Conservation (phyloP, 2,797 vertebrate species). For the Rhynchotus rufescens region DNA sequence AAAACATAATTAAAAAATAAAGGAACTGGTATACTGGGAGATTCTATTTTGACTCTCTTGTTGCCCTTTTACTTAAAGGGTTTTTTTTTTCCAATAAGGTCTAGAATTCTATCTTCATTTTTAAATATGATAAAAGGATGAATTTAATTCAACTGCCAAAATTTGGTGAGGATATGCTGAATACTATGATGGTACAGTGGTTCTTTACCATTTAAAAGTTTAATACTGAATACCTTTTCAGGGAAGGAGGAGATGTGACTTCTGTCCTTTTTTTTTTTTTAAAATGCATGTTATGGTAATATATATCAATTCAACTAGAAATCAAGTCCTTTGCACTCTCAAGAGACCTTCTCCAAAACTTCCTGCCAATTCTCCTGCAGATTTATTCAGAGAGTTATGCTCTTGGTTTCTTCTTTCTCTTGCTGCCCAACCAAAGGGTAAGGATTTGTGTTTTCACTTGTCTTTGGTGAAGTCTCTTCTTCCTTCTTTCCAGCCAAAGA, state of each 20-base stretch:
- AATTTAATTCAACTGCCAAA: background rate
- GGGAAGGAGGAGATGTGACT: background rate
- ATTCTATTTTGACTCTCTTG: background rate
- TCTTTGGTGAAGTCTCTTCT: background rate
- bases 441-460: background rate
- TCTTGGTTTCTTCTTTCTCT: background rate
- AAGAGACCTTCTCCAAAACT: background rate
- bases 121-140: background rate
- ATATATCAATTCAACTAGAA: background rate
- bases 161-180: background rate
- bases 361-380: background rate
- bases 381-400: background rate
- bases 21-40: fast-evolving
- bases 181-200: background rate
- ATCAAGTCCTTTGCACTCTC: background rate
- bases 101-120: background rate
- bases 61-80: background rate
- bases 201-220: too few species aligned
- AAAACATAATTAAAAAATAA: background rate
- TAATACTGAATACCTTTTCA: background rate
- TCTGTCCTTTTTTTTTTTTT: background rate
- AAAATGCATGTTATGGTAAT: background rate
- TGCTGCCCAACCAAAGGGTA: background rate
- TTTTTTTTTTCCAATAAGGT: background rate
- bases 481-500: background rate